Base-by-base conservation (phyloP, 2,888 invertebrate species). In the Pycnomerus fuliginosus region DNA sequence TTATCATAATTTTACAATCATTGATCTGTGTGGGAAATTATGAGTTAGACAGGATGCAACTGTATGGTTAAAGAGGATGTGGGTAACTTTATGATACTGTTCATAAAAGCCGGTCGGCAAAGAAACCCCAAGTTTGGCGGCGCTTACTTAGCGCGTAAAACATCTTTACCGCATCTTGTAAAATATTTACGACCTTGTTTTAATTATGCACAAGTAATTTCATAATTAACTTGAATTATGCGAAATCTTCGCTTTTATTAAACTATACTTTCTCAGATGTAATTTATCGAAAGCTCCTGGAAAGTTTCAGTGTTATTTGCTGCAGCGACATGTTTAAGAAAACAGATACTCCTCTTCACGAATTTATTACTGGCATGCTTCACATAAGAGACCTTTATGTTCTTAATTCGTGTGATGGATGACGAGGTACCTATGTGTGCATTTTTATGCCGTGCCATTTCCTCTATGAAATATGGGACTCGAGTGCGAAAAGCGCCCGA, bases 191-290 rank as follows among this genome's bases (percentile, higher is more conserved):
- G 49, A 41, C 33, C 51, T 25, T 48, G 49, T 55, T 52, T 56
- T 53, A 56, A 58, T 58, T 55, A 55, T 52, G 55, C 53, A 50
- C 50, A 52, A 53, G 53, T 56, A 55, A 56, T 58, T 56, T 52
- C 47, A 48, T 49, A 50, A 58, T 58, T 55, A 56, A 47, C 31
- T 49, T 52, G 54, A 55, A 51, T 57, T 56, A 55, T 54, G 47
- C 15, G 50, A 47, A 44, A 46, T 44, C 32, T 23, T 29, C 40
- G 46, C 35, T 32, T 31, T 45, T 29, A 40, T 29, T 27, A 45
- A 27, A 38, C 29, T 14, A 24, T 23, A 34, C 23, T 14, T 38
- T 37, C 29, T 20, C 15, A 8, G 8, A 22, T n/a, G 10, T 30
- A 4, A 10, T 36, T 36, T 36, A 36, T 27, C 11, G 27, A 36